phyloP scores from a whole-genome alignment of 64 coral and sea anemone genomes.

The Trachythela sp. region DNA sequence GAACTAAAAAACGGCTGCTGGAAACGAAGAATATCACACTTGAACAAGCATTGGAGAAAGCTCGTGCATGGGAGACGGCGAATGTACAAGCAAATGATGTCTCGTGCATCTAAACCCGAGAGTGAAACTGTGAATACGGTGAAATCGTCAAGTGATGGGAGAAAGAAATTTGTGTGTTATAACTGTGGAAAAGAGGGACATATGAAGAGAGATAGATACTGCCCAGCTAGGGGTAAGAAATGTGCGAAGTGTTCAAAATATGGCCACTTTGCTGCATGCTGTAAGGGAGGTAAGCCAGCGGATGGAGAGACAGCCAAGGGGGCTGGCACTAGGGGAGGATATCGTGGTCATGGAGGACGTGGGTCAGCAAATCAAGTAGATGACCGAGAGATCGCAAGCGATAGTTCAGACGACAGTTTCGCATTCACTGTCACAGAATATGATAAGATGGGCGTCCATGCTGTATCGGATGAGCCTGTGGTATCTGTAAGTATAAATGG shows the following conservation, averaged over 20 bases:
- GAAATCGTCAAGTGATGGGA: constrained; percentile 10
- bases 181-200: constrained; percentile 53
- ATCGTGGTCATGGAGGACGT: constrained; percentile 24
- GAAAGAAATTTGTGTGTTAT: constrained; percentile 39
- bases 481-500: constrained; percentile 14
- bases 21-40: constrained; percentile 71
- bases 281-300: constrained; percentile 21
- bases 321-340: not conserved
- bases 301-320: not conserved
- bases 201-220: constrained; percentile 41
- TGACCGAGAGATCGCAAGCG: not conserved
- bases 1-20: constrained; percentile 45
- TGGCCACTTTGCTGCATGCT: constrained; percentile 54
- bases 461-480: constrained; percentile 12
- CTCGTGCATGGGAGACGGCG: constrained; percentile 51
- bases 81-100: constrained; percentile 45
- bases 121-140: constrained; percentile 10
- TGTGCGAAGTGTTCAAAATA: constrained; percentile 34
- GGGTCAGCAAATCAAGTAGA: constrained; percentile 16
- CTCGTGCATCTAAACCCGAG: not conserved
- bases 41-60: constrained; percentile 50
- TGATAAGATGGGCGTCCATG: not conserved
- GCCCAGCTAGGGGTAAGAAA: constrained; percentile 51
- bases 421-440: constrained; percentile 27
- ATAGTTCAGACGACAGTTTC: not conserved